phyloP scores from a whole-genome alignment of 35 echinoderm and acorn worm genomes.

The Ophioderma brevispina region DNA sequence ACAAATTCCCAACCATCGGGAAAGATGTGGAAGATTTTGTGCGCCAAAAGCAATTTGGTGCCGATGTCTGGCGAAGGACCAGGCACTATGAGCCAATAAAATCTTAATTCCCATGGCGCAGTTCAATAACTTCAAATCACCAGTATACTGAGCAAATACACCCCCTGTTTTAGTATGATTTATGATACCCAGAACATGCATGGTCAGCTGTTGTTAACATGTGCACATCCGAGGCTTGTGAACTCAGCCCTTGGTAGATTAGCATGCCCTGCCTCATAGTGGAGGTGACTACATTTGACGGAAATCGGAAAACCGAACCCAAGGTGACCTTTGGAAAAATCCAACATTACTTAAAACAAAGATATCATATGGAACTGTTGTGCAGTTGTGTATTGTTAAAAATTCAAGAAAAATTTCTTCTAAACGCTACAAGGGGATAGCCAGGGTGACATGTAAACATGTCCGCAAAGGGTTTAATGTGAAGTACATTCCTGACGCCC shows the following conservation, averaged over 20 bases:
- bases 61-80: conserved; percentile 56
- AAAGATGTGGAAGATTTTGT: conserved; percentile 45
- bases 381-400: conserved; percentile 11
- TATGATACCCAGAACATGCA: no score
- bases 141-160: no score
- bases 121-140: no score
- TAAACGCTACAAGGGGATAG: conserved; percentile 27
- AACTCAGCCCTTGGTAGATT: no score
- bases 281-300: conserved; percentile 36
- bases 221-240: no score
- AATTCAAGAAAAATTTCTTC: conserved; percentile 23
- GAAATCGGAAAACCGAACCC: neutral
- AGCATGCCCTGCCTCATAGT: no score
- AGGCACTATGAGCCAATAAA: no score
- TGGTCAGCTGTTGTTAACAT: no score
- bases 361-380: conserved; percentile 27
- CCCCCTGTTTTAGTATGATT: no score
- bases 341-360: neutral
- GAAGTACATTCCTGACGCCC: neutral
- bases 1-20: conserved; percentile 27
- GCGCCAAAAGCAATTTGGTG: neutral
- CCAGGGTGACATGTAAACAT: neutral
- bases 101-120: no score
- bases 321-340: conserved; percentile 29
- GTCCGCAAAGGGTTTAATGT: conserved; percentile 24